phyloP scores from a whole-genome alignment of 2,113 vertebrate species.

The Cranoglanis bouderius region DNA sequence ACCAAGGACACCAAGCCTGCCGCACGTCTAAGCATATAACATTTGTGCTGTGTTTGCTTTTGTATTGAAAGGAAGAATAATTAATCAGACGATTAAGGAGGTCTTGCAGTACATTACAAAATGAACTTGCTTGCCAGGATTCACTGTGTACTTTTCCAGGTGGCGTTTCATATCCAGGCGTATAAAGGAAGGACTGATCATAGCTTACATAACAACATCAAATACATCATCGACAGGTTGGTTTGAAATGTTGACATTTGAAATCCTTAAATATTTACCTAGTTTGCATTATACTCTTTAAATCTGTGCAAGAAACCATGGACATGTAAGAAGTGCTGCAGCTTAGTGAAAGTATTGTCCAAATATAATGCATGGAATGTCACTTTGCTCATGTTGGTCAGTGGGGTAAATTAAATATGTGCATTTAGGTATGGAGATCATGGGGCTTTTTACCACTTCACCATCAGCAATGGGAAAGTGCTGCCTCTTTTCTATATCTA shows the following conservation, averaged over 20 bases:
- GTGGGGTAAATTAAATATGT: background rate
- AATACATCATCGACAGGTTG: constrained; percentile 88
- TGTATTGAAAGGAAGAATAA: background rate
- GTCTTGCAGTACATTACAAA: background rate
- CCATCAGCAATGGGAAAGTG: constrained; percentile 77
- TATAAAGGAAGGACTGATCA: constrained; percentile 85
- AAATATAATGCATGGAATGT: background rate
- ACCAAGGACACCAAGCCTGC: constrained; percentile 16
- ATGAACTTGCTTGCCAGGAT: constrained; percentile 4
- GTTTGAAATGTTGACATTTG: constrained; percentile 44
- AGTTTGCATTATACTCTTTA: background rate
- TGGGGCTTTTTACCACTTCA: constrained; percentile 85
- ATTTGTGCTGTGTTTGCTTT: background rate
- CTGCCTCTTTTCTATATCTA: constrained; percentile 89
- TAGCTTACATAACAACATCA: constrained; percentile 85
- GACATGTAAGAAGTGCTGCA: background rate
- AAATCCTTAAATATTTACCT: background rate
- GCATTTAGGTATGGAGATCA: constrained; percentile 82
- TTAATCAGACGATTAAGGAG: background rate
- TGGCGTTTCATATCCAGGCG: constrained; percentile 87
- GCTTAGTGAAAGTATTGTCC: background rate
- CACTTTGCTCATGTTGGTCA: background rate
- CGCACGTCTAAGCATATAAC: background rate
- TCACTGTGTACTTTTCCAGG: constrained; percentile 67
- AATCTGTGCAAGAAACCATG: background rate